phyloP scores from a whole-genome alignment of 2,888 invertebrate species.

The Coleophora deauratella region DNA sequence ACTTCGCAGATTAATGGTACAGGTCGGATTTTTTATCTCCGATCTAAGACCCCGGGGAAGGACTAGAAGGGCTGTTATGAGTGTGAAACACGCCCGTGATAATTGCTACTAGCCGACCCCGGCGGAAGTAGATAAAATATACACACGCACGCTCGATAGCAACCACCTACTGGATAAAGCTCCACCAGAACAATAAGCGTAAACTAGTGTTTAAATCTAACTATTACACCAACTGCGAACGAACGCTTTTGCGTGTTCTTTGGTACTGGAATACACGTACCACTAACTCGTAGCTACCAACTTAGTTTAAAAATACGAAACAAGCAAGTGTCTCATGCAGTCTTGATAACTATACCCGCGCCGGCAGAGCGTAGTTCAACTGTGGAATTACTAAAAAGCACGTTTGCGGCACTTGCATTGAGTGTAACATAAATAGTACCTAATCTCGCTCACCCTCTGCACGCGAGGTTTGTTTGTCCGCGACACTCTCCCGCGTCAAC shows the following conservation, averaged over 20 bases:
- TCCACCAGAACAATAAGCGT: too few species aligned
- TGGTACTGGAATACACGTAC: too few species aligned
- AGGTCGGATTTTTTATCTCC: constrained; percentile 43
- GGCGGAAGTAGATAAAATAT: constrained; percentile 65
- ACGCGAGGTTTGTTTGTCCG: constrained; percentile 42
- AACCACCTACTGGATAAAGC: neutral
- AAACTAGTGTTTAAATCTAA: too few species aligned
- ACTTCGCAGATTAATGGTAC: constrained; percentile 49
- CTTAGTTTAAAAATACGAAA: too few species aligned
- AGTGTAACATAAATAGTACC: constrained; percentile 51
- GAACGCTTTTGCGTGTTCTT: too few species aligned
- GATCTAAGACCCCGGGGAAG: constrained; percentile 26
- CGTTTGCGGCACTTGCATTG: constrained; percentile 36
- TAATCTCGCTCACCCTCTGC: constrained; percentile 48
- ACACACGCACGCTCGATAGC: constrained; percentile 64
- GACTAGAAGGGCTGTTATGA: constrained; percentile 45
- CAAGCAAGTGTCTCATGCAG: constrained; percentile 23
- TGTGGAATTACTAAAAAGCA: constrained; percentile 62
- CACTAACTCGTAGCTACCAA: too few species aligned
- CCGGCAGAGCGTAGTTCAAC: too few species aligned
- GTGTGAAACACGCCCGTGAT: constrained; percentile 54
- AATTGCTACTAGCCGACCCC: constrained; percentile 48
- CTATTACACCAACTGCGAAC: too few species aligned
- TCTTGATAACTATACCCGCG: constrained; percentile 31
- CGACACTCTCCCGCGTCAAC: constrained; percentile 32